phyloP scores from a whole-genome alignment of 2,797 vertebrate genomes.

The Rhinichthys osculus region DNA sequence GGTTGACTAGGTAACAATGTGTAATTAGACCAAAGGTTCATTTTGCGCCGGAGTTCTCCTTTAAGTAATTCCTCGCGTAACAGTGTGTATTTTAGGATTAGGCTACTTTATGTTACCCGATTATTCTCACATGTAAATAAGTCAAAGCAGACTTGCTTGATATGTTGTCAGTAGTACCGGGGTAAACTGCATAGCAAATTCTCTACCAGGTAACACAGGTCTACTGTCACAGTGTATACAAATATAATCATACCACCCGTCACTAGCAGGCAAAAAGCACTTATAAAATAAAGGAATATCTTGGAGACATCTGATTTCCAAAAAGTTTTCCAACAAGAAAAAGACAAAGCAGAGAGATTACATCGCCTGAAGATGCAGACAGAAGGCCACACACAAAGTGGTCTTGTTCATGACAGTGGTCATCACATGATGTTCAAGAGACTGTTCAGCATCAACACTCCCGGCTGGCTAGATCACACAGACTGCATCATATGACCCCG shows the following conservation, averaged over 20 bases:
- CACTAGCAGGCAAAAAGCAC: neutral
- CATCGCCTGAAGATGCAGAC: constrained; percentile 38
- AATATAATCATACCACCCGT: neutral
- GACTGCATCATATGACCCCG: constrained; percentile 78
- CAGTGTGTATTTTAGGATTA: neutral
- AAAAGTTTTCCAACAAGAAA: neutral
- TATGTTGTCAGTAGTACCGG: neutral
- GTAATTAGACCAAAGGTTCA: no score
- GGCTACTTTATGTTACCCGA: neutral
- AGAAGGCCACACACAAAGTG: constrained; percentile 67
- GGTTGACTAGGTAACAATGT: no score
- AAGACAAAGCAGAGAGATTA: constrained; percentile 24
- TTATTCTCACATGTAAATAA: neutral
- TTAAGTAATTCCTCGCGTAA: neutral
- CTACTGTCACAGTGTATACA: neutral
- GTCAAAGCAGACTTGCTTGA: neutral
- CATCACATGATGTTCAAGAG: constrained; percentile 85
- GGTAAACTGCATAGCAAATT: neutral
- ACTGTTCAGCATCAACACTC: constrained; percentile 74
- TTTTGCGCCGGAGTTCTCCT: no score
- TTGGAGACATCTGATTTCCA: neutral
- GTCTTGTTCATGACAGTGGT: constrained; percentile 72
- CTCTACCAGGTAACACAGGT: neutral
- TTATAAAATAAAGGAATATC: constrained; percentile 19
- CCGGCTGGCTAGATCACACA: constrained; percentile 74